Evolutionary conservation across 1,140 invertebrate species (phyloP), one percentile per base, ranked within the genome.

Genomic region (Psix sp.): DNA sequence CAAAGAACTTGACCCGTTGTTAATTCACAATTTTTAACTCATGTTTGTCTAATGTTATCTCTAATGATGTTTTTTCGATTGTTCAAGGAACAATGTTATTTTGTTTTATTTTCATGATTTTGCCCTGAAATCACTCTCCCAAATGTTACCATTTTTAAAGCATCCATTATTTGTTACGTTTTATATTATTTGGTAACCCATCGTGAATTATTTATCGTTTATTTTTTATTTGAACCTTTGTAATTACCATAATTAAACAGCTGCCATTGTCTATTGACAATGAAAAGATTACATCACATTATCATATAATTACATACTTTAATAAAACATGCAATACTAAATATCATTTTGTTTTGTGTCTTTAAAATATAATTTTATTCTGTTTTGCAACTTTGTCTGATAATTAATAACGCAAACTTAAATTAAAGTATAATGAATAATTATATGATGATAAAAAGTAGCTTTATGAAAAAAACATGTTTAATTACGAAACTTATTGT

Each of bases 31-130:
- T 63, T 51, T 39, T 63, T 39, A 10, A 35, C n/a, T 35, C 33
- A 13, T 60, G 40, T 52, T 62, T 48, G 65, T 59, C 63, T 66
- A 74, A 80, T 11, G 13, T 33, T 31, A 21, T 20, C 52, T 78
- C 77, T 84, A 84, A 84, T 84, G 74, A 82, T 59, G 20, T 82
- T 14, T 78, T 68, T 84, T 84, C 78, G 68, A 84, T 56, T 83
- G 82, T 83, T 84, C 71, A 84, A 84, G 79, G 82, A 83, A 35
- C 56, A 59, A 71, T 80, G 80, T 52, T 70, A 29, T 29, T 29
- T 29, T 29, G 6, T 29, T 24, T 24, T 24, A 29, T 29, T 3
- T 3, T 29, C 26, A 29, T 2, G n/a, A n/a, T 29, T 29, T 29
- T n/a, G 2, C 4, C 9, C n/a, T 29, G 7, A 9, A 24, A 24